Conservation (phyloP, 2,113 vertebrate genomes). For the Egretta garzetta region DNA sequence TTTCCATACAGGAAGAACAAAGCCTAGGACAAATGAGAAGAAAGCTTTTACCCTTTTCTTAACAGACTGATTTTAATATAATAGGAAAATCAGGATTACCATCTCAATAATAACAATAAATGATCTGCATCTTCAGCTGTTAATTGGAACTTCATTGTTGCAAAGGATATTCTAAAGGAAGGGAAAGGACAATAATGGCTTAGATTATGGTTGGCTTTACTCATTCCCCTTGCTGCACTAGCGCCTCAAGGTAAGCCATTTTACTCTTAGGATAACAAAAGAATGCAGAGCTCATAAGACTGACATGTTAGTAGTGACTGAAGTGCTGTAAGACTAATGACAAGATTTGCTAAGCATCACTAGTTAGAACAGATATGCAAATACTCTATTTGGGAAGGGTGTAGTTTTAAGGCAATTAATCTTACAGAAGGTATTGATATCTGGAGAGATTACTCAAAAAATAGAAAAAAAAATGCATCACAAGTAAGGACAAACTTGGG, state of each 20-base stretch:
- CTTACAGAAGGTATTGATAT: background rate
- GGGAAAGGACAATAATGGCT: background rate
- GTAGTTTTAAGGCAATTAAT: background rate
- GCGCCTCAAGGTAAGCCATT: background rate
- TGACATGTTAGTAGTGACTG: background rate
- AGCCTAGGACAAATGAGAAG: background rate
- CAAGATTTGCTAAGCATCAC: background rate
- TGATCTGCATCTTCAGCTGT: rapidly evolving
- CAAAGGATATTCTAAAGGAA: background rate
- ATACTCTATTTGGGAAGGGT: background rate
- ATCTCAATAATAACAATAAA: background rate
- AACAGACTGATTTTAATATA: background rate
- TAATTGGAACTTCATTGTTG: background rate
- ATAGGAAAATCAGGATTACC: background rate
- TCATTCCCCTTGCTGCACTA: background rate
- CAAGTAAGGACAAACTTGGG: background rate
- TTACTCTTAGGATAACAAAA: background rate
- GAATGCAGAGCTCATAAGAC: background rate
- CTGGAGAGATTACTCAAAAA: background rate
- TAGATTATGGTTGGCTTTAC: background rate
- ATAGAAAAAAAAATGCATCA: background rate
- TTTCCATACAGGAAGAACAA: background rate
- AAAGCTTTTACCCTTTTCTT: background rate
- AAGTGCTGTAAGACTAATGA: background rate
- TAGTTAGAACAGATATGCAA: background rate